Evolutionary conservation across 1,140 invertebrate genomes (phyloP), one percentile per base, ranked within the genome.

Genomic region (Conopomorpha cramerella): DNA sequence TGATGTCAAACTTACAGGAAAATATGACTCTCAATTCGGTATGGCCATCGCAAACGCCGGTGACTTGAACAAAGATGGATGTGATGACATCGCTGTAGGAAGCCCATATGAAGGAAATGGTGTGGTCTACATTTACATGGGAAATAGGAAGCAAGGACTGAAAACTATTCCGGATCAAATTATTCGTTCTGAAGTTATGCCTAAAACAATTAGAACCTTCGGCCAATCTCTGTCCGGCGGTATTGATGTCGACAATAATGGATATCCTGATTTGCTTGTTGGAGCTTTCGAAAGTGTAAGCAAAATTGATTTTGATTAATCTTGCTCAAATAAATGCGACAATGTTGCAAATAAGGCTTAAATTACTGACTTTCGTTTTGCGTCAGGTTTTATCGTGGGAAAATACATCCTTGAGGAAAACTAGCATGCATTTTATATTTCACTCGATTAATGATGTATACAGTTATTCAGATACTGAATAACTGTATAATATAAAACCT

Each of bases 51-150:
- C 93, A 1, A 89, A 88, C 56, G 70, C 93, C 14, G 92, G 93
- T 18, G 95, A 98, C 67, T 79, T 98, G 6, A 96, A 98, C 61
- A 91, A 90, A 68, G 95, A 97, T 66, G 87, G 88, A 0, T 93
- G 84, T 56, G 88, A 91, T 50, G 95, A 97, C 64, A 77, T 97
- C 30, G 93, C 92, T 0, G 85, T 97, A 35, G 95, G 95, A 11
- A 93, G 94, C 14, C 95, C 94, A 0, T 96, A 95, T 60, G 93
- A 95, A 70, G 86, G 83, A 1, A 80, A 85, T 45, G 91, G 90
- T 11, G 89, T 87, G 2, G 87, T 97, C 28, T 96, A 94, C 55
- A 91, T 97, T 47, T 94, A 89, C 74, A 74, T 95, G 39, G 93
- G 93, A 4, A 86, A 87, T 16, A 70, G 64, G 41, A 82, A 79